Conservation (phyloP, 2,888 invertebrate species). For the Antitype chi region DNA sequence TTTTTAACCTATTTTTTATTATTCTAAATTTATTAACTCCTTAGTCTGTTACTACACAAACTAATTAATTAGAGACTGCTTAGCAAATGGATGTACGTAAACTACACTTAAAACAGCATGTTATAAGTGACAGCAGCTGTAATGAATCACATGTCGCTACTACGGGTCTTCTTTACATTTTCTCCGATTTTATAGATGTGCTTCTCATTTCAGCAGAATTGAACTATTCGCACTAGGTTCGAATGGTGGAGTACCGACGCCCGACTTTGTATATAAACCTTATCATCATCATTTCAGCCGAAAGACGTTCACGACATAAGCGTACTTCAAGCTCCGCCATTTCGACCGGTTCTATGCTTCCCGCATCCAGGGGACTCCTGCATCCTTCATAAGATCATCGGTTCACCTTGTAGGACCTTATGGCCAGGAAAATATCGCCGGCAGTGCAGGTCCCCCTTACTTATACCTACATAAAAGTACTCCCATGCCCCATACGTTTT, state of each 20-base stretch:
- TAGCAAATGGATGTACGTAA: background rate
- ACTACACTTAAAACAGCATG: slow-evolving; percentile 36
- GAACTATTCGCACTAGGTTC: background rate
- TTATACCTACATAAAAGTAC: background rate
- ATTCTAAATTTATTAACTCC: background rate
- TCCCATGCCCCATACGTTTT: background rate
- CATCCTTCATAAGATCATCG: no score
- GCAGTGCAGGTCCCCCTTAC: no score
- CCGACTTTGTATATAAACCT: background rate
- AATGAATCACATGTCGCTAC: slow-evolving; percentile 31
- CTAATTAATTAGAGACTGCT: slow-evolving; percentile 31
- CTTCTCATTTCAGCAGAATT: background rate
- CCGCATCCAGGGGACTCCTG: no score
- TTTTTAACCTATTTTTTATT: background rate
- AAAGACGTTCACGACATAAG: no score
- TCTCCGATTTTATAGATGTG: background rate
- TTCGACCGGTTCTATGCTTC: no score
- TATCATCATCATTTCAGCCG: no score
- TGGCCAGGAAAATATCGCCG: no score
- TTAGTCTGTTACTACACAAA: slow-evolving; percentile 17
- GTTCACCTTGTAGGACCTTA: no score
- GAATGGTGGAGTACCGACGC: background rate
- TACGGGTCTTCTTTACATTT: background rate
- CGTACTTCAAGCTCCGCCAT: no score
- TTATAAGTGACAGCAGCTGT: slow-evolving; percentile 14